Evolutionary conservation across 2,113 vertebrate species (phyloP).

Genomic region (Trogon surrucura): DNA sequence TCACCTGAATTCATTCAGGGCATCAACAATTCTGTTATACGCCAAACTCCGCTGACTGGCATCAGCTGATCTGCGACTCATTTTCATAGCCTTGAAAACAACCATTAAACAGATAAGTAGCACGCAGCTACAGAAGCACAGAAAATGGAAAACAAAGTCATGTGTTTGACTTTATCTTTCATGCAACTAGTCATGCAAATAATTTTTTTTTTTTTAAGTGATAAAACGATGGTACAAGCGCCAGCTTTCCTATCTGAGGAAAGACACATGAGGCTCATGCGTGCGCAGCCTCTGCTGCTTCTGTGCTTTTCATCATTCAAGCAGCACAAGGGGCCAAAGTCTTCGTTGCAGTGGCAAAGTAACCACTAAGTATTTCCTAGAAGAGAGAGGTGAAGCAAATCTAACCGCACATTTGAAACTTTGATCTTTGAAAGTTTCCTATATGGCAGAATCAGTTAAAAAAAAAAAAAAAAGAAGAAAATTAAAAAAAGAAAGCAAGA

Average conservation of each 20-base stretch:
- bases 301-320: not conserved
- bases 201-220: not conserved
- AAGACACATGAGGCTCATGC: not conserved
- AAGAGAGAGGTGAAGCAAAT: not conserved
- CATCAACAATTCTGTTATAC: conserved; percentile 94
- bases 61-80: conserved; percentile 94
- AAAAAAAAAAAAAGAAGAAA: not conserved
- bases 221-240: not conserved
- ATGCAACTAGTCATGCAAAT: conserved; percentile 27
- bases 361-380: not conserved
- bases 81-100: conserved; percentile 96
- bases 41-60: conserved; percentile 92
- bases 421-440: not conserved
- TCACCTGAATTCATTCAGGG: conserved; percentile 98
- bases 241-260: conserved; percentile 8
- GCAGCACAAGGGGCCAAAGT: conserved; percentile 20
- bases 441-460: not conserved
- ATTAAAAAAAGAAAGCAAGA: not conserved
- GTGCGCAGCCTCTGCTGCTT: conserved; percentile 10
- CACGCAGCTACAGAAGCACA: not conserved
- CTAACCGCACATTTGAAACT: not conserved
- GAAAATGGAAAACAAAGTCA: conserved; percentile 63
- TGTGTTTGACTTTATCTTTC: conserved; percentile 46
- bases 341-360: not conserved
- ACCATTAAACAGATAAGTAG: conserved; percentile 72